These are phyloP conservation scores for Eurosta solidaginis DNA, from an alignment of 1,140 invertebrate species.

Conservation along the genomic window DNA sequence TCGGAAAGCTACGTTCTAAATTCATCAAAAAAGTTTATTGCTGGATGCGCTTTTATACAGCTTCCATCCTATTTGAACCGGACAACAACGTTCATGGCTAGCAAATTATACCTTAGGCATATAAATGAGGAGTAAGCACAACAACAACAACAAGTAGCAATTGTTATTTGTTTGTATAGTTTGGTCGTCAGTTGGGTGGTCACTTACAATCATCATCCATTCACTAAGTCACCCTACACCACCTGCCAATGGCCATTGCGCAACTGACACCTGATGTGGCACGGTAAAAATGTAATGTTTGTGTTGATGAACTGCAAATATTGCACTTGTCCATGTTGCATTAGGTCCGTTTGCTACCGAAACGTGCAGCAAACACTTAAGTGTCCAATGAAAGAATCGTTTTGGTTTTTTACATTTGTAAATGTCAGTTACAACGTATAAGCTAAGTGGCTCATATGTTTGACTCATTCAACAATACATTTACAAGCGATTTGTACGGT, in stretches of 20 bases:
- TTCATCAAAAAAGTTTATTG: not conserved
- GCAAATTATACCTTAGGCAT: not conserved
- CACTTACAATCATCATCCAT: not conserved
- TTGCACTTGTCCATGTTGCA: conserved; percentile 17
- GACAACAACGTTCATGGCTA: not conserved
- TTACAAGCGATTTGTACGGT: not conserved
- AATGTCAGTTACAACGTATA: not conserved
- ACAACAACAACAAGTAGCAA: not conserved
- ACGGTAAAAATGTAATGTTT: conserved; percentile 22
- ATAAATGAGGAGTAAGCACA: not conserved
- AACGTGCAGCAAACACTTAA: not conserved
- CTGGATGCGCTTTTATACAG: not conserved
- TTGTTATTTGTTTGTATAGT: not conserved
- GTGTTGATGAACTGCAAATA: conserved; percentile 31
- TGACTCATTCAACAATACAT: not conserved
- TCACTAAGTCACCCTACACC: not conserved
- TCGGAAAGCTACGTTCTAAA: not conserved
- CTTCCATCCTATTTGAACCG: not conserved
- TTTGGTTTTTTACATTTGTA: not conserved
- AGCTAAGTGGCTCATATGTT: not conserved
- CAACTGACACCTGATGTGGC: not conserved
- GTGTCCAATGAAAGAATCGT: not conserved
- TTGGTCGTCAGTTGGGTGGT: not conserved
- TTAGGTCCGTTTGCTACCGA: not conserved
- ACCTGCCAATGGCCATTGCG: not conserved